Evolutionary conservation across 2,113 vertebrate genomes (phyloP).

Genomic region (Chloropsis cyanopogon): DNA sequence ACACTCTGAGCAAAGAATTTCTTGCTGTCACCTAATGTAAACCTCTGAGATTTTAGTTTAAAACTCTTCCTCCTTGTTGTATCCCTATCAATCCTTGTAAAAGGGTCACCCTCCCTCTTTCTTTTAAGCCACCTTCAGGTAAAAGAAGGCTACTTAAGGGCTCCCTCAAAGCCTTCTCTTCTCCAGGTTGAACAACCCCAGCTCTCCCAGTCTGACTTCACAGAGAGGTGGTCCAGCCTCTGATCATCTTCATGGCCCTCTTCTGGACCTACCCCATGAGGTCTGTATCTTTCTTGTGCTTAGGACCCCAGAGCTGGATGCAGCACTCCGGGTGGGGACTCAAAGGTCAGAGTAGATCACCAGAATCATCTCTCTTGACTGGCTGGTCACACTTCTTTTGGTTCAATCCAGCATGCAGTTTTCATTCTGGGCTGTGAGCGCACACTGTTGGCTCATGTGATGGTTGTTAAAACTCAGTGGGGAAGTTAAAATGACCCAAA

Average conservation of each 20-base stretch:
- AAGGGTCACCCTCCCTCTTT: neutral
- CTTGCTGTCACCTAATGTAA: neutral
- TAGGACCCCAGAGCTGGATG: neutral
- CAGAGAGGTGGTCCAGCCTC: neutral
- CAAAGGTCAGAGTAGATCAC: neutral
- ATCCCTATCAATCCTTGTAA: neutral
- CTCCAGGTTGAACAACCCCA: neutral
- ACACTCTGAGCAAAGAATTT: neutral
- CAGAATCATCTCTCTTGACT: neutral
- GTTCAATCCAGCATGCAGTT: neutral
- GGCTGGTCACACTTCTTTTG: neutral
- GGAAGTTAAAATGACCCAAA: neutral
- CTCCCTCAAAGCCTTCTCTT: neutral
- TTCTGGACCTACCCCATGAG: neutral
- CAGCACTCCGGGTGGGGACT: no score
- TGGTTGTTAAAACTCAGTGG: neutral
- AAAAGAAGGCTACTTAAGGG: neutral
- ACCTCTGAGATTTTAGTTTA: neutral
- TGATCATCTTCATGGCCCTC: neutral
- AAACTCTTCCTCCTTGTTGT: neutral
- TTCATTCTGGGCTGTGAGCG: neutral
- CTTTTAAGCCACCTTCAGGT: neutral
- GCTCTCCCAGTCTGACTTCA: neutral
- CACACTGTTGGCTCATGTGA: neutral
- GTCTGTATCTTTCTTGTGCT: neutral